phyloP scores from a whole-genome alignment of 2,113 vertebrate species.

The Chauna torquata region DNA sequence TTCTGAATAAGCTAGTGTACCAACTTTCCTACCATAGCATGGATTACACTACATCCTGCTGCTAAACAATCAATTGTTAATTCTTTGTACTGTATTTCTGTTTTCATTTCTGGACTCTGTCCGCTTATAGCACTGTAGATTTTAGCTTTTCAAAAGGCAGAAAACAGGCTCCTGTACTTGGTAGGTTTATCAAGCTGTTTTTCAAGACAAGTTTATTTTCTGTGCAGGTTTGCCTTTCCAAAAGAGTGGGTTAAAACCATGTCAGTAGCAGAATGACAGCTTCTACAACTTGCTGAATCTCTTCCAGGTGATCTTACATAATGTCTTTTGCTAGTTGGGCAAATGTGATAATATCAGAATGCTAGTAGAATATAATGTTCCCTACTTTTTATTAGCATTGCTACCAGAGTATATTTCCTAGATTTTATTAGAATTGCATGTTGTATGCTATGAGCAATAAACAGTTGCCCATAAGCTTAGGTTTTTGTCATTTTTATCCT shows the following conservation, averaged over 20 bases:
- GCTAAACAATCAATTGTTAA: background rate
- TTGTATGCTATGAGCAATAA: background rate
- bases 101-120: background rate
- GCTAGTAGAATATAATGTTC: background rate
- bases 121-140: background rate
- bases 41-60: background rate
- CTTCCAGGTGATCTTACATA: background rate
- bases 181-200: background rate
- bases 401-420: background rate
- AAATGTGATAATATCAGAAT: background rate
- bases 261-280: background rate
- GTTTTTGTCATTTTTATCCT: background rate
- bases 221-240: background rate
- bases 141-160: background rate
- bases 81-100: background rate
- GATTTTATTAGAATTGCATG: background rate
- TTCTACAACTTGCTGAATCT: background rate
- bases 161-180: background rate
- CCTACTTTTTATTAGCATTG: background rate
- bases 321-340: background rate
- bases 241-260: background rate
- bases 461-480: background rate
- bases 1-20: background rate
- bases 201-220: background rate
- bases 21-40: background rate